These are phyloP conservation scores for Drosophila mimica DNA, from an alignment of 2,888 invertebrate genomes.

Conservation along the genomic window DNA sequence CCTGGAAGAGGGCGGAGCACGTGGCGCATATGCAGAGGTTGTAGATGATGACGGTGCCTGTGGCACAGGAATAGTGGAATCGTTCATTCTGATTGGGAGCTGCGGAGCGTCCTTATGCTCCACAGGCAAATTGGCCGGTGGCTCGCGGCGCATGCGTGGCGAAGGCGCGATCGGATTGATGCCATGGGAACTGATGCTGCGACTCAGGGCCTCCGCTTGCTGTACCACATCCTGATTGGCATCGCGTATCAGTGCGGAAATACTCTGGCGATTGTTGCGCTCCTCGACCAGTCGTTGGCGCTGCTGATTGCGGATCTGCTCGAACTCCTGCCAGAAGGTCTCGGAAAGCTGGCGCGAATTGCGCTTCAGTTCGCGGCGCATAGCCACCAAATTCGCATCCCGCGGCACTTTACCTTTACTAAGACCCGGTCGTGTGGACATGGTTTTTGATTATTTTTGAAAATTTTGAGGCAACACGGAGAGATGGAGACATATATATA, in stretches of 20 bases:
- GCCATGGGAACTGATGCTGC: conserved; percentile 61
- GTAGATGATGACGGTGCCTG: neutral
- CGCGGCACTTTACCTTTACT: conserved; percentile 29
- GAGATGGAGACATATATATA: neutral
- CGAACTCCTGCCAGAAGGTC: conserved; percentile 68
- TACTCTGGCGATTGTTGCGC: conserved; percentile 38
- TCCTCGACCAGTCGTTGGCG: conserved; percentile 44
- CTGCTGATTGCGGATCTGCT: conserved; percentile 54
- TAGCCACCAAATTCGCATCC: conserved; percentile 21
- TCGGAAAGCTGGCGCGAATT: conserved; percentile 47
- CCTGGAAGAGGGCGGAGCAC: conserved; percentile 41
- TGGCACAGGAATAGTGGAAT: neutral
- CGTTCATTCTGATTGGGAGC: neutral
- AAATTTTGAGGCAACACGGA: conserved; percentile 34
- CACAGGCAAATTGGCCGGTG: neutral
- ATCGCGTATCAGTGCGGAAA: conserved; percentile 44
- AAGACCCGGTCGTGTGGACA: conserved; percentile 29
- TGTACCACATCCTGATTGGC: conserved; percentile 48
- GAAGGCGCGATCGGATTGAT: conserved; percentile 29
- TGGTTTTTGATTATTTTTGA: conserved; percentile 7
- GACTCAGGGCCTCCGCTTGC: conserved; percentile 54
- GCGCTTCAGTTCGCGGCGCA: conserved; percentile 49
- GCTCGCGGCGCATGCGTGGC: conserved; percentile 18
- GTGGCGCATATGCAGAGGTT: conserved; percentile 9
- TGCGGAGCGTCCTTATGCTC: neutral